Evolutionary conservation across 1,140 invertebrate species (phyloP).

Genomic region (Saccostrea cuccullata): DNA sequence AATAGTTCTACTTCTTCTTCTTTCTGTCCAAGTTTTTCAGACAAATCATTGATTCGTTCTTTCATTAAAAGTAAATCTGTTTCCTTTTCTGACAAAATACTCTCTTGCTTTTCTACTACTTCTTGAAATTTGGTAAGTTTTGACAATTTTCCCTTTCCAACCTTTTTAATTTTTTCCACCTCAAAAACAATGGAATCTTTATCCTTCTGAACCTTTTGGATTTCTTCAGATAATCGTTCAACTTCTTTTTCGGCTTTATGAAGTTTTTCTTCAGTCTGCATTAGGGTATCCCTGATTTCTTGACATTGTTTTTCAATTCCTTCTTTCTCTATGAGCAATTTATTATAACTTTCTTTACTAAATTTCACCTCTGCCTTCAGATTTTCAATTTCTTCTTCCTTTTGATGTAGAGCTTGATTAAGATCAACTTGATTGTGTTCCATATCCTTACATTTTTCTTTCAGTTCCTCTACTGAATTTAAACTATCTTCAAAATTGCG

Average conservation of each 20-base stretch:
- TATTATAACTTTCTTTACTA: slow-evolving; percentile 41
- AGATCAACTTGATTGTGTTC: slow-evolving; percentile 36
- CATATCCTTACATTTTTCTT: slow-evolving; percentile 37
- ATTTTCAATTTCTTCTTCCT: slow-evolving; percentile 48
- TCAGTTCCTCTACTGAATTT: slow-evolving; percentile 2
- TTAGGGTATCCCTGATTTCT: slow-evolving; percentile 22
- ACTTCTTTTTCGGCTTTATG: slow-evolving; percentile 38
- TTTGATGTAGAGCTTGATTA: slow-evolving; percentile 23
- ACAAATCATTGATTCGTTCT: slow-evolving; percentile 61
- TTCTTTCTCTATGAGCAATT: slow-evolving; percentile 47
- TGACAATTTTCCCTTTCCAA: slow-evolving; percentile 52
- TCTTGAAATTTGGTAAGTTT: slow-evolving; percentile 55
- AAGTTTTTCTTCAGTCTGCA: slow-evolving; percentile 33
- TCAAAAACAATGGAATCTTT: slow-evolving; percentile 47
- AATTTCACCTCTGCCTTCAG: slow-evolving; percentile 27
- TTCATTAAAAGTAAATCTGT: slow-evolving; percentile 61
- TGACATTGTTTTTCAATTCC: slow-evolving; percentile 45
- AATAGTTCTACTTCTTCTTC: slow-evolving; percentile 38
- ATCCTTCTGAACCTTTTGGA: slow-evolving; percentile 40
- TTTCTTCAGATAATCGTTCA: slow-evolving; percentile 39
- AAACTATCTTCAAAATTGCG: slow-evolving; percentile 52
- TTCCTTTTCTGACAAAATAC: slow-evolving; percentile 60
- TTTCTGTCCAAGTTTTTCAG: slow-evolving; percentile 46
- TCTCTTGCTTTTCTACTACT: slow-evolving; percentile 56
- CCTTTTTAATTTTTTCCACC: slow-evolving; percentile 50